A percentile compares a stretch with the other conserved stretches of the same genome.
Evolutionary conservation across 1,140 invertebrate genomes (phyloP).

Genomic region (Drosophila nigrodunni): DNA sequence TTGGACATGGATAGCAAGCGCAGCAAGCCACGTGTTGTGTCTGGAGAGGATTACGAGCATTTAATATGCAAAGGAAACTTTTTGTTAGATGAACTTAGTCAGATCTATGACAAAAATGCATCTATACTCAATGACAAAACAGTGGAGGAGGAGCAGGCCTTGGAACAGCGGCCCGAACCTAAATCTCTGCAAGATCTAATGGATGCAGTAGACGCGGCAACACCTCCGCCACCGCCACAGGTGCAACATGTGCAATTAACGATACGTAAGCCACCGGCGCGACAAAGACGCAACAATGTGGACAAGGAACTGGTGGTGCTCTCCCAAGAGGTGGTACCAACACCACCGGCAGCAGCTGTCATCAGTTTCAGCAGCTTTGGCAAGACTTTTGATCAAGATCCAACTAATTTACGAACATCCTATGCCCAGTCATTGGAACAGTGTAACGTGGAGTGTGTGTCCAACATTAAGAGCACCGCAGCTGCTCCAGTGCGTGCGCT

Average conservation of each 20-base stretch:
- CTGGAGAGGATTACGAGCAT: constrained; percentile 63
- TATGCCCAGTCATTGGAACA: constrained; percentile 81
- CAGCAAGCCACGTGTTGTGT: constrained; percentile 18
- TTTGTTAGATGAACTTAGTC: constrained; percentile 80
- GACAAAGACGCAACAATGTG: constrained; percentile 38
- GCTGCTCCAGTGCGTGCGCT: constrained; percentile 27
- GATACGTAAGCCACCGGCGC: constrained; percentile 68
- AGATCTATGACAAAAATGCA: constrained; percentile 86
- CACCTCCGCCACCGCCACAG: constrained; percentile 22
- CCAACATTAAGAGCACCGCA: constrained; percentile 1
- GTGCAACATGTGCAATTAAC: constrained; percentile 75
- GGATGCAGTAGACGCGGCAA: not conserved
- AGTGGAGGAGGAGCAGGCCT: constrained; percentile 12
- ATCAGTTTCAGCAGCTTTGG: constrained; percentile 58
- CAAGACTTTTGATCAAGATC: constrained; percentile 83
- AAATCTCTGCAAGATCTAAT: not conserved
- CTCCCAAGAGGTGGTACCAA: not conserved
- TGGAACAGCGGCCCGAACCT: not conserved
- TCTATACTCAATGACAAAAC: constrained; percentile 85
- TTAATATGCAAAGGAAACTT: constrained; percentile 81
- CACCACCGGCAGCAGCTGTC: constrained; percentile 21
- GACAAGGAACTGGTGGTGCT: not conserved
- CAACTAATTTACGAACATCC: constrained; percentile 74
- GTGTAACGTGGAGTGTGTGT: constrained; percentile 61
- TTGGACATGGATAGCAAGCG: constrained; percentile 56